Percentiles rank a stretch among this genome's conserved stretches.
phyloP scores from a whole-genome alignment of 1,140 invertebrate species.

The Trachymyrmex septentrionalis region DNA sequence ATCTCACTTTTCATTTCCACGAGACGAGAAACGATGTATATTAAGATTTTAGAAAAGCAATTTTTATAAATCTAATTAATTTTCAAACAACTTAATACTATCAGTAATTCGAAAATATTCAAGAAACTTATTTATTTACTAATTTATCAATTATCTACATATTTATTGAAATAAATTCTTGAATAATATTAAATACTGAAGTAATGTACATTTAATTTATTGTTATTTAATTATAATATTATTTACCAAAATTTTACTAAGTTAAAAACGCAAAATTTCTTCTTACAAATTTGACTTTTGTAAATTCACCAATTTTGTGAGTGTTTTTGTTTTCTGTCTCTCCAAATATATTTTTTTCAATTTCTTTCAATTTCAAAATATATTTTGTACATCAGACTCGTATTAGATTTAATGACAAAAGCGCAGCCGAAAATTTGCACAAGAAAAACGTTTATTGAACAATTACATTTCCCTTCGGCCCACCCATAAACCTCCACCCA shows the following conservation, averaged over 20 bases:
- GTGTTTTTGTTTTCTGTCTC: not conserved
- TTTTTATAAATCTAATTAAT: not conserved
- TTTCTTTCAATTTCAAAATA: not conserved
- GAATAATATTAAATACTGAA: not conserved
- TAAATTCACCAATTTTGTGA: not conserved
- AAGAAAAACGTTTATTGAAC: slow-evolving; percentile 53
- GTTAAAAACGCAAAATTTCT: not conserved
- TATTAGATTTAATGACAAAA: slow-evolving; percentile 36
- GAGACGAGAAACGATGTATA: not conserved
- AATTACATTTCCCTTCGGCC: slow-evolving; percentile 60
- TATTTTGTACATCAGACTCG: slow-evolving; percentile 18
- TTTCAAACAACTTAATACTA: slow-evolving; percentile 6
- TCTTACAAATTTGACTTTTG: slow-evolving; percentile 15
- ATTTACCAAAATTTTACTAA: not conserved
- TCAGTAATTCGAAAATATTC: not conserved
- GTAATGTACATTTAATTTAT: not conserved
- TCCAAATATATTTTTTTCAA: not conserved
- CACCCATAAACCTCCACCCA: slow-evolving; percentile 67
- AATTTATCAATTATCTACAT: not conserved
- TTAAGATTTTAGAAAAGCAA: not conserved
- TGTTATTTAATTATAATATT: not conserved
- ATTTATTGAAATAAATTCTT: not conserved
- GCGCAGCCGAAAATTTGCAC: slow-evolving; percentile 43
- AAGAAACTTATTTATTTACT: slow-evolving; percentile 6
- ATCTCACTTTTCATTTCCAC: not conserved